Evolutionary conservation across 2,888 invertebrate genomes (phyloP), one percentile per base, ranked within the genome.

Genomic region (Papilio gigon): DNA sequence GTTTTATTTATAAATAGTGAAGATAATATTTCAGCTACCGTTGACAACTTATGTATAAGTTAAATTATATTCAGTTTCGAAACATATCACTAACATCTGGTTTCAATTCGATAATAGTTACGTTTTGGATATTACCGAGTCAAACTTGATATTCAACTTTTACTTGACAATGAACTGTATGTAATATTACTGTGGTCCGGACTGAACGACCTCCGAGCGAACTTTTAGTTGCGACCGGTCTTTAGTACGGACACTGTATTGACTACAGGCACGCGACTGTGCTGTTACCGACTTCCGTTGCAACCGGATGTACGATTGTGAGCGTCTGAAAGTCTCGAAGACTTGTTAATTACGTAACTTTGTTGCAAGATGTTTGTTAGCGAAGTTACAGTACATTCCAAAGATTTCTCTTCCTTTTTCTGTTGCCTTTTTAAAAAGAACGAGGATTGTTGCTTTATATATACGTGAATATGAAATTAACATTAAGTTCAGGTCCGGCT

Each of bases 201-300:
- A 67, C 68, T 70, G 68, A 72, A 64, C 75, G 84, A 80, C 84
- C 86, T 86, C 83, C 80, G 68, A 70, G 65, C 65, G 68, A 58
- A 17, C 61, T 22, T n/a, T 67, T 72, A 64, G 30, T 30, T n/a
- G 70, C 70, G 74, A 75, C 74, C 72, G 73, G 68, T 65, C 70
- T 9, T 74, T 71, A 53, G 20, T 25, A 50, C 47, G 47, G 47
- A 47, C 47, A 47, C 22, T 47, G 47, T 47, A 40, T 70, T 61
- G 25, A 25, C 64, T 69, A 70, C 73, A 79, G 77, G 85, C 85
- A 85, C 84, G 84, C 84, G 84, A 78, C 80, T 66, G 71, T 79
- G 80, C 87, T 83, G 86, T 88, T 85, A 87, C 83, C 83, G n/a
- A 84, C 84, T 86, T 88, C 88, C 89, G 85, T 70, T 77, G 78